A percentile compares a stretch with the other conserved stretches of the same genome.
These are phyloP conservation scores for Peromyscus polionotus DNA, from an alignment of 2,113 vertebrate species.

Conservation along the genomic window DNA sequence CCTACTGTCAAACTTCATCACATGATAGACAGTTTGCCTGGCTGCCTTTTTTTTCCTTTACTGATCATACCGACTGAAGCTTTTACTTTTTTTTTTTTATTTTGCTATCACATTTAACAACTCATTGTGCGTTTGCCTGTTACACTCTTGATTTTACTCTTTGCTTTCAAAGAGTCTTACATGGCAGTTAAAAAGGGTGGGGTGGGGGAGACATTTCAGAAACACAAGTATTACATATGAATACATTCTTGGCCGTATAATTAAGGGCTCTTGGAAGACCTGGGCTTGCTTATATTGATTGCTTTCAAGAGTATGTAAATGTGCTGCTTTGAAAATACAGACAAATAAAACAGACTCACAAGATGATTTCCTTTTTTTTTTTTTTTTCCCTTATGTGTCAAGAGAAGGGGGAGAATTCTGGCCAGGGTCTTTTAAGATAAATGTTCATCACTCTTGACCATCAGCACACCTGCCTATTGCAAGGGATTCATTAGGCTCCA, in stretches of 20 bases:
- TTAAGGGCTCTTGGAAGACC: constrained; percentile 86
- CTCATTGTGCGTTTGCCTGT: constrained; percentile 86
- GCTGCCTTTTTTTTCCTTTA: constrained; percentile 83
- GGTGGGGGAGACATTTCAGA: constrained; percentile 69
- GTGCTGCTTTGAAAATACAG: constrained; percentile 78
- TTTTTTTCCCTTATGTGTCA: constrained; percentile 72
- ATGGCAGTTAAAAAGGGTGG: constrained; percentile 85
- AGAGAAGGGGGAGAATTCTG: constrained; percentile 72
- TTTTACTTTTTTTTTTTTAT: constrained; percentile 83
- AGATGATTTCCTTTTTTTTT: constrained; percentile 83
- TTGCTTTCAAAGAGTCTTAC: constrained; percentile 85
- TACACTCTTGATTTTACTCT: constrained; percentile 86
- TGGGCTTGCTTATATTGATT: constrained; percentile 87
- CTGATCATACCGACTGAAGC: constrained; percentile 88
- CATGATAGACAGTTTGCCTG: constrained; percentile 91
- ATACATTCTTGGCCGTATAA: constrained; percentile 85
- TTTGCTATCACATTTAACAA: constrained; percentile 89
- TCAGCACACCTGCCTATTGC: constrained; percentile 62
- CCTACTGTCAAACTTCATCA: constrained; percentile 94
- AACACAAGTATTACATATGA: constrained; percentile 89
- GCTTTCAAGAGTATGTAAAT: constrained; percentile 85
- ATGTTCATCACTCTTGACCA: constrained; percentile 75
- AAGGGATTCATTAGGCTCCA: constrained; percentile 73
- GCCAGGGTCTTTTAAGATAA: constrained; percentile 72
- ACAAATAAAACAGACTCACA: constrained; percentile 80